Percentiles rank a stretch among this genome's conserved stretches.
Conservation (phyloP, 2,888 invertebrate genomes). For the Drosophila mercatorum region DNA sequence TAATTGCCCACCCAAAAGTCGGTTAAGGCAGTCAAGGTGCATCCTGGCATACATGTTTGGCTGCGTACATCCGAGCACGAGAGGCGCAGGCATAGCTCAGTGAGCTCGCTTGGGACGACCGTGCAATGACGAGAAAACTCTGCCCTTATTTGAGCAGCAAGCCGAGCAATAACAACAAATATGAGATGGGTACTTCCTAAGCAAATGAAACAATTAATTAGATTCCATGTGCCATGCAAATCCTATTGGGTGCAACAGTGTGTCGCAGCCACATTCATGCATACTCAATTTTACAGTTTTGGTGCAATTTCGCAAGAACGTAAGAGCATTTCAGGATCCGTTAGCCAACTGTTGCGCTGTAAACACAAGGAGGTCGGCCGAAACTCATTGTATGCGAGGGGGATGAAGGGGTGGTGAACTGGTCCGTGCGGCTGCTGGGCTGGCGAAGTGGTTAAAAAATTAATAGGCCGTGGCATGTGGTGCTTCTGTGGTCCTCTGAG, state of each 20-base stretch:
- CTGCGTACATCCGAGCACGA: neutral
- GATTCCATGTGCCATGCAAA: constrained; percentile 65
- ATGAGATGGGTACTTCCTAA: constrained; percentile 54
- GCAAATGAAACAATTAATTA: constrained; percentile 78
- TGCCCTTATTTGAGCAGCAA: neutral
- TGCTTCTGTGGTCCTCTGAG: constrained; percentile 25
- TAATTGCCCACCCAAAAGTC: constrained; percentile 67
- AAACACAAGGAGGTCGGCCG: neutral
- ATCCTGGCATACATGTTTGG: neutral
- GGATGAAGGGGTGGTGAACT: constrained; percentile 19
- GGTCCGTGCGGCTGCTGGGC: constrained; percentile 19
- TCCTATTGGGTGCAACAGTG: constrained; percentile 66
- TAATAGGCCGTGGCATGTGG: constrained; percentile 33
- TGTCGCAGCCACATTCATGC: constrained; percentile 59
- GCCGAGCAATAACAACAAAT: constrained; percentile 36
- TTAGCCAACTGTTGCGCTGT: constrained; percentile 68
- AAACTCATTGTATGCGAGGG: neutral
- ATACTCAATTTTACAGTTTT: constrained; percentile 75
- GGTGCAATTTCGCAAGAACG: constrained; percentile 56
- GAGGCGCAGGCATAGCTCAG: neutral
- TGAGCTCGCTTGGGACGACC: no score
- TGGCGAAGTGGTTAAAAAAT: constrained; percentile 43
- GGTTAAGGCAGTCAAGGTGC: constrained; percentile 23
- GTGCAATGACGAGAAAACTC: neutral
- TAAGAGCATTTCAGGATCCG: constrained; percentile 51